These are phyloP conservation scores for Latheticus oryzae DNA, from an alignment of 2,888 invertebrate species.

Conservation along the genomic window DNA sequence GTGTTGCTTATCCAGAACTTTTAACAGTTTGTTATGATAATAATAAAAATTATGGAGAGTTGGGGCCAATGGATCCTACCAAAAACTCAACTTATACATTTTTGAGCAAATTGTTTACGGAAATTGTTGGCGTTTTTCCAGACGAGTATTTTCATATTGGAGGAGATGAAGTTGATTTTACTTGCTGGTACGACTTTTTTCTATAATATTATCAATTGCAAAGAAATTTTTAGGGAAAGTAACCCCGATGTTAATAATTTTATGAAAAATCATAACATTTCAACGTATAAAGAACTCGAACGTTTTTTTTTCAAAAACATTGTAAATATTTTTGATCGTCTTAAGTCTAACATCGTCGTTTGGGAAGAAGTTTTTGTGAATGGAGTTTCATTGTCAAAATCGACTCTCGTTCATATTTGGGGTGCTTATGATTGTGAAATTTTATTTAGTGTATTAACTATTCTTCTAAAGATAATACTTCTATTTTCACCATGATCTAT, in stretches of 20 bases:
- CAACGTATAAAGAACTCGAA: slow-evolving; percentile 70
- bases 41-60: slow-evolving; percentile 69
- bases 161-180: slow-evolving; percentile 89
- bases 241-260: slow-evolving; percentile 74
- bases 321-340: slow-evolving; percentile 67
- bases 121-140: slow-evolving; percentile 78
- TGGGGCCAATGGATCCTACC: slow-evolving; percentile 85
- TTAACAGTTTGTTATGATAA: slow-evolving; percentile 75
- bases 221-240: slow-evolving; percentile 67
- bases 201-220: background rate
- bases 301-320: slow-evolving; percentile 75
- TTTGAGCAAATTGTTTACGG: slow-evolving; percentile 74
- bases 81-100: slow-evolving; percentile 75
- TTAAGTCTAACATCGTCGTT: slow-evolving; percentile 72
- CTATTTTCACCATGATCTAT: background rate
- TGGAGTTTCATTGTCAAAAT: slow-evolving; percentile 70
- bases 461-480: background rate
- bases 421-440: slow-evolving; percentile 59
- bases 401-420: slow-evolving; percentile 89
- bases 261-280: slow-evolving; percentile 70
- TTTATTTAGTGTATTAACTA: background rate
- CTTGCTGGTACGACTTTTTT: slow-evolving; percentile 75
- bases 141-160: slow-evolving; percentile 91
- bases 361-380: slow-evolving; percentile 93
- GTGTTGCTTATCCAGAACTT: slow-evolving; percentile 77